Conservation (phyloP, 2,888 invertebrate species). For the Zeuzera pyrina region DNA sequence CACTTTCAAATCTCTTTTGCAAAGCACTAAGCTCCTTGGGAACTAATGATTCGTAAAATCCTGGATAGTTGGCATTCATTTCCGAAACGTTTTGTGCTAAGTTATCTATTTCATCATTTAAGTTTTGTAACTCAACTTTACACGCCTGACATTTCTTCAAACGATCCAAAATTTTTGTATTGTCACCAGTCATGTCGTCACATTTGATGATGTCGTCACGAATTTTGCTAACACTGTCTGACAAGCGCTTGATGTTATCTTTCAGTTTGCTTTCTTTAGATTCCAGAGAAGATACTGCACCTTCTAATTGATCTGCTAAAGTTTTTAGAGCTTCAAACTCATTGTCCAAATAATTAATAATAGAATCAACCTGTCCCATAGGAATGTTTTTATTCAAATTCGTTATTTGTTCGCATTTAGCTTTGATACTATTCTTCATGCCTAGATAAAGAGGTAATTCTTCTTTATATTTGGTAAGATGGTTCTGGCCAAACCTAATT, state of each 20-base stretch:
- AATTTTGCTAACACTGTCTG: conserved; percentile 80
- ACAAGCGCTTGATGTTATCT: conserved; percentile 79
- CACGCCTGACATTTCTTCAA: conserved; percentile 82
- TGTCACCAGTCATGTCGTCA: conserved; percentile 91
- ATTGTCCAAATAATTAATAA: conserved; percentile 78
- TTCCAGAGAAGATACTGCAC: conserved; percentile 80
- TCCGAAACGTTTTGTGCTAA: conserved; percentile 79
- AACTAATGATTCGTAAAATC: conserved; percentile 82
- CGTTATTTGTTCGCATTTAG: conserved; percentile 85
- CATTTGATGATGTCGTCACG: conserved; percentile 90
- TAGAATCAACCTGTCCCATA: conserved; percentile 78
- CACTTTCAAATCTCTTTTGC: conserved; percentile 87
- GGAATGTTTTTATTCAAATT: conserved; percentile 82
- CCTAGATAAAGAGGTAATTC: conserved; percentile 86
- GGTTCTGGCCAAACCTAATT: conserved; percentile 84
- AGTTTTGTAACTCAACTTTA: conserved; percentile 79
- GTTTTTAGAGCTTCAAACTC: conserved; percentile 83
- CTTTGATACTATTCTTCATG: conserved; percentile 82
- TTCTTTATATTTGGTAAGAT: conserved; percentile 86
- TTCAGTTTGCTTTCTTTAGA: conserved; percentile 82
- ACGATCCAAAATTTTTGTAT: conserved; percentile 85
- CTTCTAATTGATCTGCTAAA: conserved; percentile 82
- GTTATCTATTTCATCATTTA: conserved; percentile 78
- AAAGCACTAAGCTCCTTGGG: conserved; percentile 87
- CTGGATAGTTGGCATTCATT: conserved; percentile 82